Evolutionary conservation across 2,797 vertebrate genomes (phyloP).

Genomic region (Ctenochaetus hawaiiensis): DNA sequence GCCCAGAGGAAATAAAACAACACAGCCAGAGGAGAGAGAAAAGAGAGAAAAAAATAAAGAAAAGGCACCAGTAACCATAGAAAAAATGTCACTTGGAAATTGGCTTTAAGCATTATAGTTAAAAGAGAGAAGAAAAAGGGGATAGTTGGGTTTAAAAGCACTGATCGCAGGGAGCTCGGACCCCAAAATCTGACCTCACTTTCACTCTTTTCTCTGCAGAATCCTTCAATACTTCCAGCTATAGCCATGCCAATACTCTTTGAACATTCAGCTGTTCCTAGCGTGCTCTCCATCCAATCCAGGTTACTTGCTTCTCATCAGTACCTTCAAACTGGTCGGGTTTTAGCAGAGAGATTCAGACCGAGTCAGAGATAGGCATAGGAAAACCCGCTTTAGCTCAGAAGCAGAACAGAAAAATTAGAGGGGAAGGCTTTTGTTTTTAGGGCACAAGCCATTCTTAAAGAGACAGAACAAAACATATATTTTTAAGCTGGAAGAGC

Average conservation of each 20-base stretch:
- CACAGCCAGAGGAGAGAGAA: conserved; percentile 80
- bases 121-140: conserved; percentile 44
- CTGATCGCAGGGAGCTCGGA: conserved; percentile 61
- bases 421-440: conserved; percentile 50
- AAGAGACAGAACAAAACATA: conserved; percentile 51
- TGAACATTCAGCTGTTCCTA: conserved; percentile 40
- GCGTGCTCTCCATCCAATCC: conserved; percentile 34
- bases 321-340: conserved; percentile 62
- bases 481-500: conserved; percentile 70
- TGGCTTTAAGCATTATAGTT: conserved; percentile 64
- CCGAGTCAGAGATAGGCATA: conserved; percentile 54
- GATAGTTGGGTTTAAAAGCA: conserved; percentile 73
- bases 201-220: conserved; percentile 61
- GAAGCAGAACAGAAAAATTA: conserved; percentile 68
- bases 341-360: conserved; percentile 56
- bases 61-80: conserved; percentile 82
- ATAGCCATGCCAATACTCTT: conserved; percentile 45
- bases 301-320: conserved; percentile 55
- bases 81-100: conserved; percentile 73
- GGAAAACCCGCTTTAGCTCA: conserved; percentile 69
- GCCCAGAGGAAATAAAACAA: conserved; percentile 76
- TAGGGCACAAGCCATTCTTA: conserved; percentile 66
- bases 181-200: conserved; percentile 45
- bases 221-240: conserved; percentile 54
- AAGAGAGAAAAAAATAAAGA: conserved; percentile 76